Base-by-base conservation (phyloP, 2,113 vertebrate genomes). In the Actenoides hombroni region DNA sequence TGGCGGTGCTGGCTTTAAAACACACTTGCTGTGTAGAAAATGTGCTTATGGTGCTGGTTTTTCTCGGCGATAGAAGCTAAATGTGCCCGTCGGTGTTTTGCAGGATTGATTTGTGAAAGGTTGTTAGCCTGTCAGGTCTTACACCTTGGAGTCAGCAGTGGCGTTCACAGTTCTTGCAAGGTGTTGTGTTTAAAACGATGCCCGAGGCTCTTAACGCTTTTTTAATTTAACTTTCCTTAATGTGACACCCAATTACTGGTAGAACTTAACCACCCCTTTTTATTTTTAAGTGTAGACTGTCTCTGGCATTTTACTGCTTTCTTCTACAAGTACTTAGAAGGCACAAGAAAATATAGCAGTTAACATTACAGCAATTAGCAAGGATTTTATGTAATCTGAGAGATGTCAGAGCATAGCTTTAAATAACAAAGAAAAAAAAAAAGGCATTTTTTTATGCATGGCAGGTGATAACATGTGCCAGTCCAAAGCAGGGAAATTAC, bases 71-170 rank as follows among this genome's bases (percentile, higher is more conserved):
- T 7, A 12, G 2, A 10, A 61, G 79, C 7, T 6, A 15, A 80
- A 37, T 25, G 69, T 40, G 61, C 64, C 57, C 80, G 90, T 56
- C 40, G 19, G 83, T 16, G 78, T 33, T 53, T 16, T 29, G 85
- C 84, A 64, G 86, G 89, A 48, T 42, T 23, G 94, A 73, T 85
- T 20, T 35, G 91, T 60, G 80, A 87, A 7, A 83, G 80, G 89
- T 21, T 95, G 83, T 74, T 44, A 90, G n/a, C 79, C 87, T 67
- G 92, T 1, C 39, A 92, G 93, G 65, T 81, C 93, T 63, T 18
- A 31, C 93, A 91, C 81, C 2, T 78, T 11, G 42, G 63, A 94
- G 81, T 91, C 95, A 97, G 96, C 96, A 16, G 78, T 25, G 71
- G 35, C 70, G 0, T 60, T 86, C 82, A 1, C 96, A 69, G 88